Evolutionary conservation across 2,113 vertebrate species (phyloP).

Genomic region (Ageneiosus marmoratus): DNA sequence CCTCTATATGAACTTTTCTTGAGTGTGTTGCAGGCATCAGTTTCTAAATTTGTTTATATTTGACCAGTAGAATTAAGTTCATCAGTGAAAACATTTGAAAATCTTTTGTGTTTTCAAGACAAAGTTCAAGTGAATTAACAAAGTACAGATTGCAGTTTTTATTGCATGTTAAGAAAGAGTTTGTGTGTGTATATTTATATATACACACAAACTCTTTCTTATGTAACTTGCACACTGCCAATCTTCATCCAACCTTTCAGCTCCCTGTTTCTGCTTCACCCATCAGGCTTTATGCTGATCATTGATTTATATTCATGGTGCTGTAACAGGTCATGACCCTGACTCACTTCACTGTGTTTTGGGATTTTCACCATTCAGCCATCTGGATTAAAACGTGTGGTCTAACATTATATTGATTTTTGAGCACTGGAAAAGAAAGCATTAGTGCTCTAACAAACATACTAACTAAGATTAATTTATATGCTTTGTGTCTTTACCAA

Average conservation of each 20-base stretch:
- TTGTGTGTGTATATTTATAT: no score
- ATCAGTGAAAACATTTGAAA: no score
- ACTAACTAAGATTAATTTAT: constrained; percentile 25
- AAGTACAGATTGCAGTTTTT: no score
- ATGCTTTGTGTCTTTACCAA: constrained; percentile 9
- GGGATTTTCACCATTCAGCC: constrained; percentile 39
- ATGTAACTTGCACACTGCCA: background rate
- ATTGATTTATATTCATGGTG: constrained; percentile 37
- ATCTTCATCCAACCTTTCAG: background rate
- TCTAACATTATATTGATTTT: constrained; percentile 33
- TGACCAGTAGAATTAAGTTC: no score
- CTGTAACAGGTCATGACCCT: constrained; percentile 34
- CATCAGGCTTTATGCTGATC: constrained; percentile 18
- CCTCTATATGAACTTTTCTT: no score
- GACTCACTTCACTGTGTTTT: constrained; percentile 32
- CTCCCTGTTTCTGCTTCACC: constrained; percentile 19
- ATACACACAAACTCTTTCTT: no score
- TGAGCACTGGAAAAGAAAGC: background rate
- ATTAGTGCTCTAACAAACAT: background rate
- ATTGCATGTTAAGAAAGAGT: no score
- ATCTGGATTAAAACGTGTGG: constrained; percentile 34
- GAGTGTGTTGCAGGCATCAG: no score
- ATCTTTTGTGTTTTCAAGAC: no score
- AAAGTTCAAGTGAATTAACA: no score
- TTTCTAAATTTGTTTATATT: no score